Evolutionary conservation across 1,140 invertebrate species (phyloP).

Genomic region (Drepana arcuata): DNA sequence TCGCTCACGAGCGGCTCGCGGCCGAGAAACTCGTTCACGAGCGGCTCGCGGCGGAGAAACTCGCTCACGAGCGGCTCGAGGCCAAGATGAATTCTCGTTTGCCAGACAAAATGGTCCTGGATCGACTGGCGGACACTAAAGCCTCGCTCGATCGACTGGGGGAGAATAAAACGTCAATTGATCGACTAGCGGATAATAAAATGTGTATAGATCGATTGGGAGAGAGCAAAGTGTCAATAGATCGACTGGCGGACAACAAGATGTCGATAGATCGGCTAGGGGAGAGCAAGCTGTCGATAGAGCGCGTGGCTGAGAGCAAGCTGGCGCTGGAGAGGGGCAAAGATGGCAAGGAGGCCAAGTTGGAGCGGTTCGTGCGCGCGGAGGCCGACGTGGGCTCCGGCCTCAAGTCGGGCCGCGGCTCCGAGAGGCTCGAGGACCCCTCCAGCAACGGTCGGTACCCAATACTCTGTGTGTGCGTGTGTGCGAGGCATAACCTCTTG

Average conservation of each 20-base stretch:
- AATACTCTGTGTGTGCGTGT: no score
- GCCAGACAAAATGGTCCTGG: constrained; percentile 14
- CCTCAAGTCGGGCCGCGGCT: constrained; percentile 30
- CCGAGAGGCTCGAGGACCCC: constrained; percentile 33
- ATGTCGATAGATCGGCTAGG: constrained; percentile 12
- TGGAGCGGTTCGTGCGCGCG: constrained; percentile 40
- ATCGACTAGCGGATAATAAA: constrained; percentile 16
- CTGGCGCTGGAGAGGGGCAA: constrained; percentile 19
- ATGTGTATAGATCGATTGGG: constrained; percentile 14
- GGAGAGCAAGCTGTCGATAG: constrained; percentile 3
- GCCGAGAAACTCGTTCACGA: constrained; percentile 13
- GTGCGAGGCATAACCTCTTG: no score
- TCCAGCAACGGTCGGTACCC: constrained; percentile 35
- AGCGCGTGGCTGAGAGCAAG: constrained; percentile 14
- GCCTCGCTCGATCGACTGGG: constrained; percentile 21
- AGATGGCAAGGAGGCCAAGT: constrained; percentile 10
- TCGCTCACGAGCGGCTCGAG: not conserved
- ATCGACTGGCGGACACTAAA: constrained; percentile 5
- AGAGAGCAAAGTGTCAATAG: constrained; percentile 14
- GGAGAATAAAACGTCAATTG: constrained; percentile 29
- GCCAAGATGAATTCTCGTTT: constrained; percentile 19
- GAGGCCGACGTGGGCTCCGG: constrained; percentile 59
- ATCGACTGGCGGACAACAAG: constrained; percentile 17
- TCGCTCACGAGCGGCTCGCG: constrained; percentile 12
- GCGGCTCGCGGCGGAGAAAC: not conserved